Evolutionary conservation across 1,140 invertebrate species (phyloP).

Genomic region (Eumeta japonica): DNA sequence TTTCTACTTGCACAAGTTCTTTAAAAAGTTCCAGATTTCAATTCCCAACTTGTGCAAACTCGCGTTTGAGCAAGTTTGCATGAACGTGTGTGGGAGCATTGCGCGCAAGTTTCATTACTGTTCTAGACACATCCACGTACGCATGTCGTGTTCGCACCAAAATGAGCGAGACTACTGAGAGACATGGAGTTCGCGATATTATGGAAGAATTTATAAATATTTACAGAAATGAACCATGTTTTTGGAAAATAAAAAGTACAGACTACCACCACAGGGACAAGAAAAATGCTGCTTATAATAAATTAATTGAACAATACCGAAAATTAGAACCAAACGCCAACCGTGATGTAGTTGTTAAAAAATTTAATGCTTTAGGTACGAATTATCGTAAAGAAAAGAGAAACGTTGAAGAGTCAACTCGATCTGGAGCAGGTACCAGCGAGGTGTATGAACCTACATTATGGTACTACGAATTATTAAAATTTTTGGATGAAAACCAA

Average conservation of each 20-base stretch:
- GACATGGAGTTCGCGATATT: too few species aligned
- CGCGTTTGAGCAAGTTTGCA: too few species aligned
- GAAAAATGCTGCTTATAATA: not conserved
- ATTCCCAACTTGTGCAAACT: too few species aligned
- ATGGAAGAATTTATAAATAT: conserved; percentile 2
- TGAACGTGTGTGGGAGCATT: too few species aligned
- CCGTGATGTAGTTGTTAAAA: not conserved
- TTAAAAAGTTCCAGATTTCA: too few species aligned
- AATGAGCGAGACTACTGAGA: too few species aligned
- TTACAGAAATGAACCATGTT: not conserved
- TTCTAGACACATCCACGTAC: too few species aligned
- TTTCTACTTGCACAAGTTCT: too few species aligned
- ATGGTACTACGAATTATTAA: conserved; percentile 1
- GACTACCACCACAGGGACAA: not conserved
- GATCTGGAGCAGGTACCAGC: not conserved
- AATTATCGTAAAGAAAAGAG: conserved; percentile 1
- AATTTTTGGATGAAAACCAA: conserved; percentile 2
- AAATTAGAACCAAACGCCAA: conserved; percentile 1
- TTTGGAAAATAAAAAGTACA: not conserved
- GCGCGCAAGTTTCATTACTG: too few species aligned
- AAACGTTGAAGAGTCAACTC: not conserved
- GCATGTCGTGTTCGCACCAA: too few species aligned
- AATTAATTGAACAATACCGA: not conserved
- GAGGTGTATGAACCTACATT: not conserved
- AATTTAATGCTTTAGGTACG: not conserved